Evolutionary conservation across 2,113 vertebrate species (phyloP).

Genomic region (Dermatemys mawii): DNA sequence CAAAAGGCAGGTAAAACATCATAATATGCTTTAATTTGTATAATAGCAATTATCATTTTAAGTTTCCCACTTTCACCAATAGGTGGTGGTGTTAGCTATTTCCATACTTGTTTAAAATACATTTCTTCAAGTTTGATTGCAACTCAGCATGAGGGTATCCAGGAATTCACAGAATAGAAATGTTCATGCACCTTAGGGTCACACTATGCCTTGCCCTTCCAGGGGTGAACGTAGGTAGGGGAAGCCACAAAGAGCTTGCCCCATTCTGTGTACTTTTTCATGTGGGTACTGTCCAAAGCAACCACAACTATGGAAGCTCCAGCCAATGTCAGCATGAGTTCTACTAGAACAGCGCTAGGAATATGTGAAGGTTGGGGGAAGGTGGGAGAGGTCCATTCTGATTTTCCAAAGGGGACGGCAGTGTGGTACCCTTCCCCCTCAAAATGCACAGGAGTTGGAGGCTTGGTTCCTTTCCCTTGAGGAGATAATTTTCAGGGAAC

Average conservation of each 20-base stretch:
- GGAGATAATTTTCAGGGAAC: not conserved
- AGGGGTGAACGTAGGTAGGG: not conserved
- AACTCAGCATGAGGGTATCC: not conserved
- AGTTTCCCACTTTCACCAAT: constrained; percentile 40
- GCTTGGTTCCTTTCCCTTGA: not conserved
- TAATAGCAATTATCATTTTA: not conserved
- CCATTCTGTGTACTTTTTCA: not conserved
- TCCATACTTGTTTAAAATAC: constrained; percentile 1
- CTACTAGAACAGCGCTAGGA: rapidly evolving
- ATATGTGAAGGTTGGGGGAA: not conserved
- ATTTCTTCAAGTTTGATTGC: not conserved
- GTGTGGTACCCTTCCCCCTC: not conserved
- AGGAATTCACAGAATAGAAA: not conserved
- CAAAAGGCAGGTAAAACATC: not conserved
- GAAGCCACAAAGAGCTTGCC: rapidly evolving
- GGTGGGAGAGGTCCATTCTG: rapidly evolving
- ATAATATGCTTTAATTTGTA: not conserved
- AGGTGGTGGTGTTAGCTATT: constrained; percentile 66
- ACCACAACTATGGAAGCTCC: not conserved
- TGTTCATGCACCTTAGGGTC: rapidly evolving
- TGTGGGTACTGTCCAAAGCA: not conserved
- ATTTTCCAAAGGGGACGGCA: not conserved
- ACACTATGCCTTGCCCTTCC: not conserved
- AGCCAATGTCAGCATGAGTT: no score
- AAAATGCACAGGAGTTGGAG: not conserved